Conservation (phyloP, 1,140 invertebrate species). For the Lordiphosa clarofinis region DNA sequence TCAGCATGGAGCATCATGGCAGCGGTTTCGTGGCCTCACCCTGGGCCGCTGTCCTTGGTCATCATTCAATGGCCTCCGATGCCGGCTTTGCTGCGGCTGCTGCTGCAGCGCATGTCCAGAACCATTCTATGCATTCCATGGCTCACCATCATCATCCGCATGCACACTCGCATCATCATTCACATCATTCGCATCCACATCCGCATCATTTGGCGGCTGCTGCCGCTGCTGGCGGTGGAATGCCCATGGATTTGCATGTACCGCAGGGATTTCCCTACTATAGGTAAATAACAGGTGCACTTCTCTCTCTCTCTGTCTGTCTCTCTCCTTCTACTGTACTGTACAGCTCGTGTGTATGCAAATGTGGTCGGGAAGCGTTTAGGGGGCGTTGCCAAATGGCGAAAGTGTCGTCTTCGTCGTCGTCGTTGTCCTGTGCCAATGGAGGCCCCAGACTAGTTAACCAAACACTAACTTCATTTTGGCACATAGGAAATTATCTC, state of each 20-base stretch:
- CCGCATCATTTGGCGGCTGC: constrained; percentile 78
- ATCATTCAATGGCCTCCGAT: constrained; percentile 81
- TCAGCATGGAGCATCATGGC: constrained; percentile 84
- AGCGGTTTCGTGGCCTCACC: constrained; percentile 84
- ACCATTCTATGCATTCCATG: constrained; percentile 73
- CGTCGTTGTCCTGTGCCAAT: constrained; percentile 47
- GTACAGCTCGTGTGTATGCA: constrained; percentile 25
- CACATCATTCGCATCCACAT: constrained; percentile 58
- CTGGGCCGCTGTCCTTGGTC: constrained; percentile 86
- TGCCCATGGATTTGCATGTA: constrained; percentile 92
- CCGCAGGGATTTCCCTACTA: constrained; percentile 93
- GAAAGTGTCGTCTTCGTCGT: constrained; percentile 21
- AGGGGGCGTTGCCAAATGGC: constrained; percentile 52
- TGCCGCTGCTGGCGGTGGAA: constrained; percentile 79
- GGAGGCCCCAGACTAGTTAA: neutral
- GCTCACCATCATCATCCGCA: constrained; percentile 53
- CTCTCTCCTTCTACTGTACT: constrained; percentile 1
- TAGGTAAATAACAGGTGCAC: constrained; percentile 82
- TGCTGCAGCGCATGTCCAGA: constrained; percentile 77
- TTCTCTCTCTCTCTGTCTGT: neutral
- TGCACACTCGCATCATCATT: constrained; percentile 70
- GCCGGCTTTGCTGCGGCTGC: constrained; percentile 80
- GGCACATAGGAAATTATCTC: constrained; percentile 18
- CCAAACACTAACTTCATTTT: neutral
- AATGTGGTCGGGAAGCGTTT: constrained; percentile 14